Evolutionary conservation across 37 sponge, comb jelly and placozoan species (phyloP), one percentile per base, ranked within the genome.

Genomic region (Halichondria panicea): DNA sequence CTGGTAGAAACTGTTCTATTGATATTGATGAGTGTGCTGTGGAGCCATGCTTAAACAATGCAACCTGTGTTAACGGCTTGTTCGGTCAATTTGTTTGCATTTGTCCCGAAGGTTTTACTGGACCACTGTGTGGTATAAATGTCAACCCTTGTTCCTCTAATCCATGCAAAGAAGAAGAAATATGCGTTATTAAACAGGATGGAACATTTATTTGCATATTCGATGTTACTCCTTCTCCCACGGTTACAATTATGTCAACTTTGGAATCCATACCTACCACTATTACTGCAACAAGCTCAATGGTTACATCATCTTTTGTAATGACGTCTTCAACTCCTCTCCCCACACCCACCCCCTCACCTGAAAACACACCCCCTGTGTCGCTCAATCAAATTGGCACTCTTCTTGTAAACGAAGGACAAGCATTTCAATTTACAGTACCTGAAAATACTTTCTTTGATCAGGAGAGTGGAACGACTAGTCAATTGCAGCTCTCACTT

Each of bases 401-500:
- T 0, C 31, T 89, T 19, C 5, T 62, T 2, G 42, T 67, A 24
- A 71, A 66, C n/a, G 75, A 79, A 59, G 89, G 89, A 31, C 68
- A 73, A 36, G 24, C 57, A 8, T 82, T 83, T 45, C 52, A 9
- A 60, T 67, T 41, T 41, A 4, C 22, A 4, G 66, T 89, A 0
- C 80, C 84, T 1, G 69, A 79, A n/a, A 53, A 19, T n/a, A 82
- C 82, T 36, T 89, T 89, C 52, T 70, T 34, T 45, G 89, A 82
- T 67, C 43, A 38, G 32, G 89, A 82, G 36, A 54, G 72, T 50
- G 80, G 80, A 0, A 33, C 43, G 7, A 54, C 66, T 11, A 71
- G 50, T 25, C 72, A 67, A 54, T 70, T 86, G 3, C 34, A 53
- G 0, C 52, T 87, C n/a, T 36, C 64, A 0, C 79, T 87, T 1